Conservation (phyloP, 1,140 invertebrate genomes). For the Eufriesea mexicana region DNA sequence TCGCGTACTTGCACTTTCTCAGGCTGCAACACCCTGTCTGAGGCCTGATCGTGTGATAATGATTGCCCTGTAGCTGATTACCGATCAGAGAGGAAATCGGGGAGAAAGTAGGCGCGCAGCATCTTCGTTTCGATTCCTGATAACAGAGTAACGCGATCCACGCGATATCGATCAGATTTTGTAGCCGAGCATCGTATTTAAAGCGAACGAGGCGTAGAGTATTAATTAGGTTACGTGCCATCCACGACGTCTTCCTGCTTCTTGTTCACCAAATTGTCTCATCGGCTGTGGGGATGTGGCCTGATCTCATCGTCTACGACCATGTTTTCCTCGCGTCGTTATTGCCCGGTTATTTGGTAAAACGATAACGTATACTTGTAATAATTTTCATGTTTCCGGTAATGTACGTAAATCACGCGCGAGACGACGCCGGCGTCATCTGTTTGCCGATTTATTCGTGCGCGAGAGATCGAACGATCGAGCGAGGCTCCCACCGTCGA, state of each 20-base stretch:
- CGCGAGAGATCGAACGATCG: not conserved
- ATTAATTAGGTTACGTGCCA: conserved; percentile 52
- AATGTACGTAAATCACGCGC: not conserved
- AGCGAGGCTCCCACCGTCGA: not conserved
- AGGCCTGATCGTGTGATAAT: conserved; percentile 19
- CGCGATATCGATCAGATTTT: not conserved
- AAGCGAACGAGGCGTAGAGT: not conserved
- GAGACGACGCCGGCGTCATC: conserved; percentile 26
- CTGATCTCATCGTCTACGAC: not conserved
- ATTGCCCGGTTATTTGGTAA: not conserved
- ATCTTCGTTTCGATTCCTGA: conserved; percentile 47
- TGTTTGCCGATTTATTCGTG: not conserved
- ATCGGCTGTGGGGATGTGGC: not conserved
- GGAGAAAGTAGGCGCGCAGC: conserved; percentile 29
- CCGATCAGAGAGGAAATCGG: not conserved
- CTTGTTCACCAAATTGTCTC: not conserved
- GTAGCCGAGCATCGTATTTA: not conserved
- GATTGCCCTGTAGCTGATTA: conserved; percentile 9
- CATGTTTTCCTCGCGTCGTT: not conserved
- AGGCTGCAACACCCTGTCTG: conserved; percentile 23
- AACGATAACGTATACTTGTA: not conserved
- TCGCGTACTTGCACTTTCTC: conserved; percentile 45
- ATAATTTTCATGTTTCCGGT: conserved; percentile 11
- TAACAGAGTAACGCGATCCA: conserved; percentile 1
- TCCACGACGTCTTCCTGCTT: conserved; percentile 32